phyloP scores from a whole-genome alignment of 1,140 invertebrate species.

The Lasioglossum albipes region DNA sequence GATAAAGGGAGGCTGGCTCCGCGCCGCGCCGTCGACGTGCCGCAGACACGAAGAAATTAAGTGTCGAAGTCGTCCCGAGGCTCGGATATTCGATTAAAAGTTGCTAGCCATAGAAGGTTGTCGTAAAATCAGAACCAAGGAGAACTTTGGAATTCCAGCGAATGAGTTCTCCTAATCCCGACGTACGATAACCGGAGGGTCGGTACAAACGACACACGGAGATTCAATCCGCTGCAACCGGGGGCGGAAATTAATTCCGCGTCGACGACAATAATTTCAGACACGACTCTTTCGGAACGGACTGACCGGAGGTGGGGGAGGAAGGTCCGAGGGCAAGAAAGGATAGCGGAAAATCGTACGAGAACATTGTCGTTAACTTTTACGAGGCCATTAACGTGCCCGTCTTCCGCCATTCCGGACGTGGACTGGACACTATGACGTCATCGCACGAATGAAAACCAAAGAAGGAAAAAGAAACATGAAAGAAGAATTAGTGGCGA shows the following conservation, averaged over 20 bases:
- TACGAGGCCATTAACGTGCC: constrained; percentile 79
- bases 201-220: constrained; percentile 47
- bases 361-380: constrained; percentile 80
- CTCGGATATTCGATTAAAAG: constrained; percentile 45
- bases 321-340: constrained; percentile 27
- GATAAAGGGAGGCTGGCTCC: neutral
- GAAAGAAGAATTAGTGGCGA: constrained; percentile 70
- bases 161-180: constrained; percentile 57
- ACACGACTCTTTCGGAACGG: constrained; percentile 47
- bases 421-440: constrained; percentile 73
- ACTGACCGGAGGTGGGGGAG: neutral
- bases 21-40: neutral
- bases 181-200: constrained; percentile 44
- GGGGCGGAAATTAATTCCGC: constrained; percentile 74
- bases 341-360: constrained; percentile 70
- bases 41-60: constrained; percentile 7
- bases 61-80: constrained; percentile 1
- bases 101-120: constrained; percentile 2
- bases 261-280: constrained; percentile 77
- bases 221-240: constrained; percentile 45
- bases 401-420: constrained; percentile 72
- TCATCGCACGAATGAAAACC: constrained; percentile 66
- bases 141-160: constrained; percentile 48
- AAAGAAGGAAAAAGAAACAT: constrained; percentile 54
- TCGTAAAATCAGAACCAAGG: constrained; percentile 49